phyloP scores from a whole-genome alignment of 2,888 invertebrate species.

The Agrochola lota region DNA sequence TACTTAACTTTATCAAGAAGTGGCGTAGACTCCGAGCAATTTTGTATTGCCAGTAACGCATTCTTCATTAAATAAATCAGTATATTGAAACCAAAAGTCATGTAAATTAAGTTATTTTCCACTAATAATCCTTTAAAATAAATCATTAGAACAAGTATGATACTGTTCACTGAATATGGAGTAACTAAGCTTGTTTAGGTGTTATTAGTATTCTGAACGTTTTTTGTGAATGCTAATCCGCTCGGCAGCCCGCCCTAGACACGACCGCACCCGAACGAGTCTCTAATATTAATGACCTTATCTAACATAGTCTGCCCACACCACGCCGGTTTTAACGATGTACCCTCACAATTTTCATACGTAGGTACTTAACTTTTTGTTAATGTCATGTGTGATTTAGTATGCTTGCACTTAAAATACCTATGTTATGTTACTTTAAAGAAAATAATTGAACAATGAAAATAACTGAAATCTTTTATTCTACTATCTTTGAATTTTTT shows the following conservation, averaged over 20 bases:
- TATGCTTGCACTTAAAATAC: conserved; percentile 18
- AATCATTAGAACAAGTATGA: conserved; percentile 11
- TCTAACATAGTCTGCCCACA: conserved; percentile 26
- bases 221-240: conserved; percentile 59
- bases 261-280: conserved; percentile 53
- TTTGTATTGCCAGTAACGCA: conserved; percentile 9
- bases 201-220: conserved; percentile 58
- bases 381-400: conserved; percentile 17
- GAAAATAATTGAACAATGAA: conserved; percentile 1
- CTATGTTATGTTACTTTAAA: not conserved
- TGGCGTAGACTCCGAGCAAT: not conserved
- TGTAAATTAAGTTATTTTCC: not conserved
- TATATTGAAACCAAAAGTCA: not conserved
- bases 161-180: conserved; percentile 12
- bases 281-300: conserved; percentile 61
- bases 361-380: conserved; percentile 36
- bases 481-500: not conserved
- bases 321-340: conserved; percentile 29
- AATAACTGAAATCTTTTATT: not conserved
- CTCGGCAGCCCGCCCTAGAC: conserved; percentile 55
- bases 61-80: not conserved
- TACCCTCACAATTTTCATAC: conserved; percentile 40
- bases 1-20: not conserved
- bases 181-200: conserved; percentile 27
- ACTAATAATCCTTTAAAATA: conserved; percentile 10